These are phyloP conservation scores for Nineta flava DNA, from an alignment of 2,888 invertebrate genomes.

Conservation along the genomic window DNA sequence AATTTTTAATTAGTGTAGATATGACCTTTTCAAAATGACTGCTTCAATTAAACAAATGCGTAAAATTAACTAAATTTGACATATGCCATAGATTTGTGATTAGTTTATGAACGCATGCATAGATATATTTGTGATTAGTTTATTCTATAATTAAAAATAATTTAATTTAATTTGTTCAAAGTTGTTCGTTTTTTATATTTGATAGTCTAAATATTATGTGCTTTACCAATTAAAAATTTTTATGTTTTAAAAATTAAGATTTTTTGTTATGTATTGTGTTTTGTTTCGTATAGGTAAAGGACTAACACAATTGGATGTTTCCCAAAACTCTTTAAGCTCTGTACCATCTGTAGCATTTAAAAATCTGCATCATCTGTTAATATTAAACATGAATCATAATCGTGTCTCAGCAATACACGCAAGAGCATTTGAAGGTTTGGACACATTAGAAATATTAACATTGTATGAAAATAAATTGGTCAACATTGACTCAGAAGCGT, in stretches of 20 bases:
- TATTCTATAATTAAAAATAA: too few relatives aligned
- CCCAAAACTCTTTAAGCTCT: constrained; percentile 63
- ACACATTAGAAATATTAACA: constrained; percentile 72
- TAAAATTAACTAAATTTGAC: too few relatives aligned
- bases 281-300: constrained; percentile 51
- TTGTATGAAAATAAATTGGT: constrained; percentile 75
- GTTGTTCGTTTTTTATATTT: too few relatives aligned
- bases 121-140: too few relatives aligned
- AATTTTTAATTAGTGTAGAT: too few relatives aligned
- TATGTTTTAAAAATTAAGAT: neutral
- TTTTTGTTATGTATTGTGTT: too few relatives aligned
- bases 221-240: neutral
- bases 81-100: too few relatives aligned
- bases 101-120: too few relatives aligned
- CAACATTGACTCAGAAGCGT: constrained; percentile 65
- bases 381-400: constrained; percentile 82
- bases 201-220: neutral
- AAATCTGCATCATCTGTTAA: constrained; percentile 66
- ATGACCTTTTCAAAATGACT: too few relatives aligned
- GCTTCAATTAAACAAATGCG: too few relatives aligned
- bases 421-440: constrained; percentile 72
- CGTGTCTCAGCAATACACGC: constrained; percentile 61
- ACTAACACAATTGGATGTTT: constrained; percentile 75
- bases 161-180: too few relatives aligned
- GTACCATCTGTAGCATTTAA: constrained; percentile 70